Percentiles rank a stretch among this genome's conserved stretches.
phyloP scores from a whole-genome alignment of 2,113 vertebrate genomes.

The Xiphophorus maculatus region DNA sequence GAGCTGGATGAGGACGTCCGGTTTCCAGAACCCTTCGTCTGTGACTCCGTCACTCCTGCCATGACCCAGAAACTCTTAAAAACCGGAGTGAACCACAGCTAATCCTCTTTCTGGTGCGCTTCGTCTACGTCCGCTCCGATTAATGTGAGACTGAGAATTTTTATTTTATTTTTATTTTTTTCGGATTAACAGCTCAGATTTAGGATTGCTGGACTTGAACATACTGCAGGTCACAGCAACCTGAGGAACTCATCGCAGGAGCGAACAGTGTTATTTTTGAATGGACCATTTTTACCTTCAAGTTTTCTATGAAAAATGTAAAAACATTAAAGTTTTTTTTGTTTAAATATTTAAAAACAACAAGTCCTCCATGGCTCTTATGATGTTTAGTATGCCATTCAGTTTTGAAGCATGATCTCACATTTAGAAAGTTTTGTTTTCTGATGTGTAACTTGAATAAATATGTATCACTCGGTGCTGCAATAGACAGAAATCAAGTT shows the following conservation, averaged over 20 bases:
- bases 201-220: constrained; percentile 20
- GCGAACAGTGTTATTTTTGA: constrained; percentile 64
- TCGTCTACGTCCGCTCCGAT: not conserved
- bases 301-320: constrained; percentile 24
- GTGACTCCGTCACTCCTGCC: constrained; percentile 49
- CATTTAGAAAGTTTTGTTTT: constrained; percentile 36
- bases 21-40: constrained; percentile 65
- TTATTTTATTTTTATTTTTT: no score
- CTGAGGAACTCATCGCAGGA: not conserved
- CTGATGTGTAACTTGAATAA: constrained; percentile 11
- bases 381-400: constrained; percentile 3
- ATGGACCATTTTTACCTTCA: constrained; percentile 36
- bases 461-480: constrained; percentile 49
- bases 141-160: constrained; percentile 9
- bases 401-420: constrained; percentile 17
- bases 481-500: constrained; percentile 37
- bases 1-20: constrained; percentile 86
- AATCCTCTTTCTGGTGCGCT: constrained; percentile 47
- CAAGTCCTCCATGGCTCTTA: constrained; percentile 6
- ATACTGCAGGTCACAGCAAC: constrained; percentile 15
- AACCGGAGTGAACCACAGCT: constrained; percentile 49
- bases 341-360: constrained; percentile 42
- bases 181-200: constrained; percentile 5
- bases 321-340: constrained; percentile 1
- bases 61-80: constrained; percentile 57